These are phyloP conservation scores for Geotrypetes seraphini DNA, from an alignment of 2,797 vertebrate species.

Conservation along the genomic window DNA sequence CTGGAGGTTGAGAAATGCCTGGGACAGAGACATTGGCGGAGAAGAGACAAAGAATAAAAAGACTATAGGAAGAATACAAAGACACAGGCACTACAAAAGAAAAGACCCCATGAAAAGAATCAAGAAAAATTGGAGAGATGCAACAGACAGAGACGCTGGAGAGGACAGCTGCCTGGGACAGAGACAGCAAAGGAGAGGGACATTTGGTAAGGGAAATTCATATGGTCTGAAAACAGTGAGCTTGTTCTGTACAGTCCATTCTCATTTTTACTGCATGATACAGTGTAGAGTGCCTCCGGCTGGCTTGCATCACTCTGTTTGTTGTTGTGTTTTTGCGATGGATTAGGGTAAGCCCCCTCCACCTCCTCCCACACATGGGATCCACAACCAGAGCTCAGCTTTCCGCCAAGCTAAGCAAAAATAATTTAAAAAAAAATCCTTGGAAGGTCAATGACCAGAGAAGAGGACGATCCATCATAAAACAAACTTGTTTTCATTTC, in stretches of 20 bases:
- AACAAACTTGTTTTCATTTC: conserved; percentile 47
- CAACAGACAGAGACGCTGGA: no score
- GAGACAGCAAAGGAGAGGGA: no score
- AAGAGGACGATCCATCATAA: conserved; percentile 42
- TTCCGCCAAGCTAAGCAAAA: conserved; percentile 62
- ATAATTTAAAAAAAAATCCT: no score
- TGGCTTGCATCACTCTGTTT: background rate
- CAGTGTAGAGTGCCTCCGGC: background rate
- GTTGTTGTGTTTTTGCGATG: conserved; percentile 46
- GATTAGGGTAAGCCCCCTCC: conserved; percentile 18
- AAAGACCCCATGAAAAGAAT: no score
- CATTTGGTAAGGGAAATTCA: no score
- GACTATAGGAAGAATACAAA: no score
- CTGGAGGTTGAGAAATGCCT: no score
- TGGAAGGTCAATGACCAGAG: conserved; percentile 54
- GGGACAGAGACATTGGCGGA: no score
- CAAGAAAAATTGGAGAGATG: no score
- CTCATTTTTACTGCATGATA: background rate
- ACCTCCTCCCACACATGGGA: conserved; percentile 43
- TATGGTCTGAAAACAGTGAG: background rate
- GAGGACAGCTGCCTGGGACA: no score
- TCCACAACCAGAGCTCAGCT: conserved; percentile 31
- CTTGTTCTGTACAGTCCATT: background rate
- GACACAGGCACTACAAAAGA: no score
- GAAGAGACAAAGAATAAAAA: no score